Evolutionary conservation across 2,888 invertebrate species (phyloP).

Genomic region (Drosophila lacicola): DNA sequence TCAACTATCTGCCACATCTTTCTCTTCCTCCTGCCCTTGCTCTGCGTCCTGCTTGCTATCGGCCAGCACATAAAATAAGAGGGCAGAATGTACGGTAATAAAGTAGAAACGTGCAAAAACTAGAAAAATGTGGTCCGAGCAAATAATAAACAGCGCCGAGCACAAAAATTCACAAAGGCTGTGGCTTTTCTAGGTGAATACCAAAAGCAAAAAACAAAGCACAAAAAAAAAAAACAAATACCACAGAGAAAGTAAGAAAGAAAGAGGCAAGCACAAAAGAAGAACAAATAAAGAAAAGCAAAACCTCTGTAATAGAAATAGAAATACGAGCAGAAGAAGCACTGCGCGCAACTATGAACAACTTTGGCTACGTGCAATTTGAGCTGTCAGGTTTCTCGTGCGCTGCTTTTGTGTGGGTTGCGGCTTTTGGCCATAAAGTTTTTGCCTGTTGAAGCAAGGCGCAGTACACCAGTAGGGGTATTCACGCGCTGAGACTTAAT

Average conservation of each 20-base stretch:
- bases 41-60: constrained; percentile 29
- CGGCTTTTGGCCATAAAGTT: constrained; percentile 74
- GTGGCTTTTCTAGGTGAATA: constrained; percentile 8
- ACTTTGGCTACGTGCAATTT: constrained; percentile 75
- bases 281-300: constrained; percentile 20
- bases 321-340: constrained; percentile 43
- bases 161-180: constrained; percentile 66
- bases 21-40: neutral
- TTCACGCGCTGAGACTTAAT: constrained; percentile 13
- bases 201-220: constrained; percentile 1
- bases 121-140: constrained; percentile 75
- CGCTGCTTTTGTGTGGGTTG: constrained; percentile 56
- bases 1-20: constrained; percentile 26
- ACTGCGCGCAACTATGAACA: constrained; percentile 55
- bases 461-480: constrained; percentile 49
- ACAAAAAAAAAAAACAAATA: constrained; percentile 4
- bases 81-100: constrained; percentile 67
- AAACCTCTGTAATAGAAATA: constrained; percentile 39
- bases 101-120: constrained; percentile 80
- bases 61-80: constrained; percentile 63
- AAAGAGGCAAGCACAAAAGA: constrained; percentile 24
- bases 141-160: constrained; percentile 72
- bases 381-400: constrained; percentile 67
- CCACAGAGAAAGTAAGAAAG: constrained; percentile 5
- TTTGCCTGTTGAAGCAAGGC: constrained; percentile 66